Base-by-base conservation (phyloP, 1,140 invertebrate species). In the Mylabris phalerata region DNA sequence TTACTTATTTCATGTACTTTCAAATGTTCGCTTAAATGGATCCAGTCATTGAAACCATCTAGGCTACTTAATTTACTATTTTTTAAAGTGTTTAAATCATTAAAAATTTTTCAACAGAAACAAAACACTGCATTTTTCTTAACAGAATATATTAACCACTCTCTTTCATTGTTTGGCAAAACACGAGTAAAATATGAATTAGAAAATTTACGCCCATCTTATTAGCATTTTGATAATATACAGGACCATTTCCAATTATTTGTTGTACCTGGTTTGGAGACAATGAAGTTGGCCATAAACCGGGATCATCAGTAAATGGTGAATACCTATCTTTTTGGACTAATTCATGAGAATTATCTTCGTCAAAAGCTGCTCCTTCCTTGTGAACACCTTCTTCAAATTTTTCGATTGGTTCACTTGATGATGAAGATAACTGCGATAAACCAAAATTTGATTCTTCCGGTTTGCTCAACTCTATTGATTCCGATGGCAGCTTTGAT, bases 61-160 rank as follows among this genome's bases (percentile, higher is more conserved):
- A 19, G 19, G 19, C 19, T 19, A 19, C 1, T 19, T 19, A 19
- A 19, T 19, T 19, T 19, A 19, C 1, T 1, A 19, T 19, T 19
- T 19, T 19, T 19, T 19, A 19, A 51, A 39, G 19, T 51, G 3
- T 40, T 7, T n/a, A 6, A 27, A 11, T 51, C 4, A 19, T 9
- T 3, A 24, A 51, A 51, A 11, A 51, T 3, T 19, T 41, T 41
- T 7, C 49, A 51, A 25, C 49, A 51, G 25, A 51, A 51, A 41
- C 49, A 51, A 42, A 13, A 51, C 3, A 51, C 25, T 11, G 49
- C 3, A 24, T 51, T 42, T 19, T 11, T 41, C 11, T 4, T 1
- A n/a, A 11, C 5, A 4, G 49, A 51, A 42, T 51, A 51, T 3
- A 24, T 10, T 10, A 51, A 38, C 49, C 49, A 51, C 3, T 7